Percentiles rank a stretch among this genome's conserved stretches.
These are phyloP conservation scores for Lonchura striata DNA, from an alignment of 2,113 vertebrate species.

Conservation along the genomic window DNA sequence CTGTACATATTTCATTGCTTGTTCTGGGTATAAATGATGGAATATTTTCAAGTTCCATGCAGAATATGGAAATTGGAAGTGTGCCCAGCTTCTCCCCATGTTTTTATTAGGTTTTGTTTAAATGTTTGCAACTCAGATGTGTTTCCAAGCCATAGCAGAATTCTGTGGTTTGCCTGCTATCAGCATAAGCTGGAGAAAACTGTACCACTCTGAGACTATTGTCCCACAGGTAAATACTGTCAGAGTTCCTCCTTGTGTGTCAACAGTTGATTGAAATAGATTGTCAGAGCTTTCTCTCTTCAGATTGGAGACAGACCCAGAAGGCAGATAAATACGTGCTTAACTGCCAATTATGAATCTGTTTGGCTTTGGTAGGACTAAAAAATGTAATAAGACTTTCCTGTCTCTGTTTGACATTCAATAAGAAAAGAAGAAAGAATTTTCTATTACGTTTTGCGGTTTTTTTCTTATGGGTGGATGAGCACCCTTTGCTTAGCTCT, in stretches of 20 bases:
- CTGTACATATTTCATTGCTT: not conserved
- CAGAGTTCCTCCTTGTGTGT: not conserved
- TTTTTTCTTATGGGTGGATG: not conserved
- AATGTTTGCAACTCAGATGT: not conserved
- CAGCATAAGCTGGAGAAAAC: not conserved
- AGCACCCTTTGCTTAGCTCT: slow-evolving; percentile 5
- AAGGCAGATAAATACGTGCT: slow-evolving; percentile 25
- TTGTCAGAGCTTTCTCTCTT: slow-evolving; percentile 9
- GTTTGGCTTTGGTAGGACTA: not conserved
- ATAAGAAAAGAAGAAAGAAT: not conserved
- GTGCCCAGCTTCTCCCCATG: not conserved
- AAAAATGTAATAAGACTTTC: not conserved
- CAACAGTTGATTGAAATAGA: slow-evolving; percentile 21
- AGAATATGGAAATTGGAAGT: not conserved
- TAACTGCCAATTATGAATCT: slow-evolving; percentile 37
- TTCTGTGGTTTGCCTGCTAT: not conserved
- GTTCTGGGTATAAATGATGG: not conserved
- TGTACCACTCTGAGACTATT: not conserved
- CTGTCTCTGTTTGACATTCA: not conserved
- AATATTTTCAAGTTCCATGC: rapidly evolving
- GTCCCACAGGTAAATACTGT: not conserved
- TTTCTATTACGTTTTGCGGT: not conserved
- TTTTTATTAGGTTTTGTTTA: not conserved
- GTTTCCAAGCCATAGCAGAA: not conserved
- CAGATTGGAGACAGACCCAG: not conserved